Evolutionary conservation across 2,113 vertebrate genomes (phyloP), one percentile per base, ranked within the genome.

Genomic region (Blennius ocellaris): DNA sequence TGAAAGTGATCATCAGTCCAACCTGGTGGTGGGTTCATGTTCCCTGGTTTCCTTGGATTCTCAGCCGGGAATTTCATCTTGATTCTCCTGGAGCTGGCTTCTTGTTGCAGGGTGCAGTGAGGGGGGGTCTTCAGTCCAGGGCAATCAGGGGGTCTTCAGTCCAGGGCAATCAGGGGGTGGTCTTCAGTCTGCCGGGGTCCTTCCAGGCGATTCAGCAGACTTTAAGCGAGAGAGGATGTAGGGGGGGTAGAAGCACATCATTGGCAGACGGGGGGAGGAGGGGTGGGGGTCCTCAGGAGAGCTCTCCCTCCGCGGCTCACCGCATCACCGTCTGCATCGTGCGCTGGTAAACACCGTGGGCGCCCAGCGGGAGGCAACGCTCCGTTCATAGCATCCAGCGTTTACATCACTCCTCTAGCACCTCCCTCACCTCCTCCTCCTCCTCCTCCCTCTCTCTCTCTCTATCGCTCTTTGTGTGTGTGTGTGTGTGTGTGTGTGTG

Each of bases 41-140:
- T 97, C 92, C 97, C 96, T 83, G 96, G 96, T 92, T 99, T 99
- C 84, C 96, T 95, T 92, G 96, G 96, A 78, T 94, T 97, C 90
- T 99, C 97, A 61, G 95, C 96, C 84, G 97, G 97, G 94, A 97
- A 99, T 97, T 98, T 99, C 97, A 99, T 99, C 84, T 94, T 96
- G 95, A 81, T 89, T 91, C 88, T 90, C 88, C 88, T 89, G 88
- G 69, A 11, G 21, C 21, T 30, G 21, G 21, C 21, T 30, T 30
- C 21, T 30, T 30, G 21, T 30, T 15, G 11, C 2, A 30, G 21
- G 21, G 21, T 2, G 21, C 21, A 30, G 21, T 48, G 21, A 30
- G 11, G 11, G 21, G 21, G 21, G 21, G 21, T 30, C 21, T 30
- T 30, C 21, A 30, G 21, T 30, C 21, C 21, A 30, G 21, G 21